Base-by-base conservation (phyloP, 2,113 vertebrate species). In the Empidonax alnorum region DNA sequence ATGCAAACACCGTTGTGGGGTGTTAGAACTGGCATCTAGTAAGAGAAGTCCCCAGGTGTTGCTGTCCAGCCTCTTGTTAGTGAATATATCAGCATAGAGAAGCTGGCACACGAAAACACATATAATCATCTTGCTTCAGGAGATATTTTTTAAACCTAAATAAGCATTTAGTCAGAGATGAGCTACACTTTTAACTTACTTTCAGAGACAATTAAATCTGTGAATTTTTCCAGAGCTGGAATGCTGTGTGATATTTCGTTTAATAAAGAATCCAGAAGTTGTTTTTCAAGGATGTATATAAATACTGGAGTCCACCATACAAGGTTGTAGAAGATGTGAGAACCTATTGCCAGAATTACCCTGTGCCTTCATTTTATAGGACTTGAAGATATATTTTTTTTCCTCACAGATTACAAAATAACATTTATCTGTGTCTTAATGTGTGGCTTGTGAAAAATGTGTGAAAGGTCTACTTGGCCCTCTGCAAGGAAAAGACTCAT, bases 381-480 rank as follows among this genome's bases (percentile, higher is more conserved):
- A 82, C 62, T 76, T 82, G 27, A 73, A 91, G 33, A 14, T 25
- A 9, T 73, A n/a, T 76, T 69, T 87, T 49, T 62, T 58, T 23
- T 8, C 23, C 22, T 79, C 49, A 4, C 67, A 85, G 46, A 77
- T 94, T 92, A 68, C 90, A 91, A 91, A 91, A 65, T 79, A 90
- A 80, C 71, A 93, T 25, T 85, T 76, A 94, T 94, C 31, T 78
- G 2, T 77, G 47, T 96, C 81, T 87, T 93, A 87, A 78, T 88
- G 62, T 85, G 85, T 85, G 94, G 85, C 37, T 85, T 76, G 12
- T 76, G 81, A 93, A 87, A 95, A 66, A 56, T 78, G 47, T 55
- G 18, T 72, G 81, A 93, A 78, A 87, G 58, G 44, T 47, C 74
- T 87, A 1, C 53, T 91, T 93, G 91, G 84, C 37, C 71, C 46